phyloP scores from a whole-genome alignment of 2,113 vertebrate species.

The Thermophis baileyi region DNA sequence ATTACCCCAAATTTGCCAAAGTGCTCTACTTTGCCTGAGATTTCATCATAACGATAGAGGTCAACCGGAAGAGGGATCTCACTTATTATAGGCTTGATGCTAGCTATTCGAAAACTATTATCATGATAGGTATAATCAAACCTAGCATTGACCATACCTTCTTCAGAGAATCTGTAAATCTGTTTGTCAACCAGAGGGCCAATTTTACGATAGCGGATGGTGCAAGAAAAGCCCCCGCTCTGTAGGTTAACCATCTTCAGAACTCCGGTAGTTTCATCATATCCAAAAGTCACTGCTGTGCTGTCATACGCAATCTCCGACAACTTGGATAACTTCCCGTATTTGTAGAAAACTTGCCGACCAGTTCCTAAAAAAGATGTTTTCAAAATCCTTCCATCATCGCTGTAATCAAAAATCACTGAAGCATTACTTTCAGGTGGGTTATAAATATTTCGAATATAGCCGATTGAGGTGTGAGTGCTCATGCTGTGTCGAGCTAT shows the following conservation, averaged over 20 bases:
- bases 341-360: constrained; percentile 95
- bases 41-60: constrained; percentile 96
- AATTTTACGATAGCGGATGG: constrained; percentile 94
- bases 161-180: constrained; percentile 96
- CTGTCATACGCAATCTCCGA: constrained; percentile 95
- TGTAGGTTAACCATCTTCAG: constrained; percentile 98
- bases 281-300: constrained; percentile 92
- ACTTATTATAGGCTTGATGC: constrained; percentile 97
- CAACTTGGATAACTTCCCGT: constrained; percentile 93
- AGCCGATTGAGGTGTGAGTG: constrained; percentile 93
- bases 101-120: constrained; percentile 97
- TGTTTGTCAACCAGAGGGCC: constrained; percentile 96
- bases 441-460: constrained; percentile 95
- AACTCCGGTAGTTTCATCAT: constrained; percentile 93
- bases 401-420: constrained; percentile 92
- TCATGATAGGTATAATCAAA: constrained; percentile 98
- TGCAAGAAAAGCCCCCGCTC: constrained; percentile 95
- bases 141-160: constrained; percentile 97
- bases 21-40: constrained; percentile 98
- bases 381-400: constrained; percentile 90
- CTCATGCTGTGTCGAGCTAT: constrained; percentile 97
- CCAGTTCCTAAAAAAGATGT: constrained; percentile 88
- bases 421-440: constrained; percentile 97
- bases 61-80: constrained; percentile 96
- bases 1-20: constrained; percentile 99